Conservation (phyloP, 1,140 invertebrate species). For the Neodiprion pinetum region DNA sequence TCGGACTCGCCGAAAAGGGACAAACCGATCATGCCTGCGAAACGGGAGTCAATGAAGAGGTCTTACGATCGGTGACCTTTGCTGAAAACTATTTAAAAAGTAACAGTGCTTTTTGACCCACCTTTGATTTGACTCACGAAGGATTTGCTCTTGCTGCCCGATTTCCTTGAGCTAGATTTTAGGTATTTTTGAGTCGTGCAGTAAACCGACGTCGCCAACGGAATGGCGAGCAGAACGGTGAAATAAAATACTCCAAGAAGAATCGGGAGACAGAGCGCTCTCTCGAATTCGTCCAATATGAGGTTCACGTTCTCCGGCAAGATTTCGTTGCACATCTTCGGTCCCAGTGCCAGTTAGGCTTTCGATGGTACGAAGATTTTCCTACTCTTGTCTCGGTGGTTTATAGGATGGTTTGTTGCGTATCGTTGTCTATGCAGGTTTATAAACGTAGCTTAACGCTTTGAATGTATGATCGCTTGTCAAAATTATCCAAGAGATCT, state of each 20-base stretch:
- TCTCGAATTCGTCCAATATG: slow-evolving; percentile 2
- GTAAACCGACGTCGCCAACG: slow-evolving; percentile 1
- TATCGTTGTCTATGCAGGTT: too few relatives aligned
- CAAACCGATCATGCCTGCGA: not conserved
- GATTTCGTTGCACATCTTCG: slow-evolving; percentile 3
- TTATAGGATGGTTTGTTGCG: not conserved
- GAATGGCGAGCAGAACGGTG: not conserved
- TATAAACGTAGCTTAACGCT: too few relatives aligned
- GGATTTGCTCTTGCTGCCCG: not conserved
- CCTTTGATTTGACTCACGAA: not conserved
- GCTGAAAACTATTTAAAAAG: too few relatives aligned
- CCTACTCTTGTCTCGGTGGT: not conserved
- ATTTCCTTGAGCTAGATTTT: not conserved
- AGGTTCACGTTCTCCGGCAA: slow-evolving; percentile 4
- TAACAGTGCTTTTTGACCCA: not conserved
- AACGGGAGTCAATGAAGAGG: not conserved
- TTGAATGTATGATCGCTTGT: too few relatives aligned
- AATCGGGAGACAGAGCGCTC: not conserved
- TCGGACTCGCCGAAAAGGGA: not conserved
- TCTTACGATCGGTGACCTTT: too few relatives aligned
- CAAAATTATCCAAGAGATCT: too few relatives aligned
- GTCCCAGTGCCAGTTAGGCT: not conserved
- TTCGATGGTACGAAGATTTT: not conserved
- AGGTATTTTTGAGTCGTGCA: not conserved
- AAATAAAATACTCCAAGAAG: not conserved